Base-by-base conservation (phyloP, 2,797 vertebrate genomes). In the Adelosebastes latens region DNA sequence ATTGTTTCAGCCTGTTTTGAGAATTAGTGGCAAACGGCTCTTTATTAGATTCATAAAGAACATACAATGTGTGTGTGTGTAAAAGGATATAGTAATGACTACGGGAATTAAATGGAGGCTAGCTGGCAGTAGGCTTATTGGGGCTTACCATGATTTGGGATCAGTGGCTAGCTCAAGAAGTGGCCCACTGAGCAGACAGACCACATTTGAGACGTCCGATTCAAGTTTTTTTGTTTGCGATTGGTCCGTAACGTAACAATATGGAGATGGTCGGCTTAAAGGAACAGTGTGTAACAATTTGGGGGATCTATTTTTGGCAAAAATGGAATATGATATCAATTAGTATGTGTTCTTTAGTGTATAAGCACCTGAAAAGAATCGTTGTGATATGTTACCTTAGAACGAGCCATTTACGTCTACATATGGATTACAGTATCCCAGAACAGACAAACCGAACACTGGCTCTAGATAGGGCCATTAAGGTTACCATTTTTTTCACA, bases 1-100 rank as follows among this genome's bases (percentile, higher is more conserved):
- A 83, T 62, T 1, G 1, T 63, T 81, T 74, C 56, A 31, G 77
- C 6, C 13, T 58, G 60, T 61, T 78, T 55, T 66, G 34, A 62
- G 39, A 73, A 61, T 36, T 39, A 70, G n/a, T 18, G 25, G 31
- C 29, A 77, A 66, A 61, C 8, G 2, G 12, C 22, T 80, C 22
- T 53, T 71, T 36, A 62, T 56, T 46, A 39, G 25, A 42, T 34
- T 59, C 31, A 56, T 59, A 36, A 63, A 75, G 25, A 71, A 74
- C 32, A 36, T 42, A 12, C 3, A 61, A 10, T 63, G 63, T 49
- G 27, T 24, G 69, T 71, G 63, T 53, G 42, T 80, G 20, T 80
- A 16, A 52, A 46, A 76, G 68, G 55, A 74, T 58, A 13, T 25
- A 8, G 27, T 12, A 53, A 58, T 20, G 24, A 72, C 2, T 25